Base-by-base conservation (phyloP, 2,113 vertebrate species). In the Daboia siamensis region DNA sequence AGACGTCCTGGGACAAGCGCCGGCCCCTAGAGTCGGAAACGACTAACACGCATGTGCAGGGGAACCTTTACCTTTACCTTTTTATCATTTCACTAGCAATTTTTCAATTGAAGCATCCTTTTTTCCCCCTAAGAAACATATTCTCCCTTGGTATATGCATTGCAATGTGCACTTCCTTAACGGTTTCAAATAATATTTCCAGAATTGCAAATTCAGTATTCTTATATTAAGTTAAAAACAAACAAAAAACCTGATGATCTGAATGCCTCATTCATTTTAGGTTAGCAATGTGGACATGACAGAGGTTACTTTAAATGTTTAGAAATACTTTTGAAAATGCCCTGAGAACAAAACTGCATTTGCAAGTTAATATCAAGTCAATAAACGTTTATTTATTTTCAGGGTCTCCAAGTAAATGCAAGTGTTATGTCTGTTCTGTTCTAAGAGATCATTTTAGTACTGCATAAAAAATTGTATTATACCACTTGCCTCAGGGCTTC, bases 381-480 rank as follows among this genome's bases (percentile, higher is more conserved):
- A 52, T 84, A 84, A 8, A 39, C 84, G 10, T 3, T 55, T 84
- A 46, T 46, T 44, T 55, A 29, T 52, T 74, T 74, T 74, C 61
- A 54, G 10, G n/a, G n/a, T 56, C 11, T 44, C 1, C 8, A 3
- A 56, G n/a, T 26, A n/a, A 5, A 12, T 26, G 51, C 24, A 20
- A 26, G 26, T 3, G 33, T 39, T 39, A 20, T 59, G 21, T 57
- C 55, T 90, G 87, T 56, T n/a, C 87, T 9, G 44, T 23, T 93
- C 57, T 46, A 94, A 94, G 33, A 90, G 84, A 52, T 0, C 87
- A 93, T 94, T 93, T 13, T 92, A 59, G 46, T 46, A 80, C 24
- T 0, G 0, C 1, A 2, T 88, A 90, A 52, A 8, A 90, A 69
- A 33, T 69, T 90, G 52, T 46, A 86, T 90, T 13, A 92, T 90